Base-by-base conservation (phyloP, 2,888 invertebrate genomes). In the Troilus luridus region DNA sequence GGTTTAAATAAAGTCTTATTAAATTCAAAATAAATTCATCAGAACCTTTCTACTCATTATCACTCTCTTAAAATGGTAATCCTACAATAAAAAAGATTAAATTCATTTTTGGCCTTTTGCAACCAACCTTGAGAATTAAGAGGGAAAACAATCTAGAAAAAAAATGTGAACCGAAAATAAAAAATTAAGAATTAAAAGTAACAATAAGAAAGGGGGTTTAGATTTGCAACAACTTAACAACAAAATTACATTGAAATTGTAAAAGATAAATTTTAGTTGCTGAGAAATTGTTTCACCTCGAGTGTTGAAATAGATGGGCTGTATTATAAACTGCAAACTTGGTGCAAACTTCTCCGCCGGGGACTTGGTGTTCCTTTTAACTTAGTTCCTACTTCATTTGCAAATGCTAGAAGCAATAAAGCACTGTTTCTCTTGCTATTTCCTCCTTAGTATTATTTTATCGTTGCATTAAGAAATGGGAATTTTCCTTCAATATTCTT, bases 361-460 rank as follows among this genome's bases (percentile, higher is more conserved):
- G 8, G 72, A 41, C 72, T 77, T 67, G 1, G 64, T 77, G 72
- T 77, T 77, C 27, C 72, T 77, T 77, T 41, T 72, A 27, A 72
- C 72, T 72, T 27, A 14, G 72, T 77, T 77, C 72, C 72, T 77
- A 77, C 72, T 77, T 77, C 72, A 77, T 77, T 77, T 77, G 72
- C 72, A 77, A 77, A 41, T 77, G 72, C 27, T 77, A 41, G 41
- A 21, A 41, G 17, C 41, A 21, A 77, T 77, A 77, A 77, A 24
- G 27, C 14, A 41, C 8, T 77, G 27, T 77, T 77, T 77, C 27
- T 17, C 72, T 77, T 77, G 27, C 72, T 41, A 19, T 41, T 77
- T 77, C 72, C 72, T 77, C 72, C 41, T 77, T 7, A 9, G 0
- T 1, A 41, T 24, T 19, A 41, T 41, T 77, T 77, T 41, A 77